Percentiles rank a stretch among this genome's conserved stretches.
Conservation (phyloP, 2,888 invertebrate genomes). For the Chrysolina americana region DNA sequence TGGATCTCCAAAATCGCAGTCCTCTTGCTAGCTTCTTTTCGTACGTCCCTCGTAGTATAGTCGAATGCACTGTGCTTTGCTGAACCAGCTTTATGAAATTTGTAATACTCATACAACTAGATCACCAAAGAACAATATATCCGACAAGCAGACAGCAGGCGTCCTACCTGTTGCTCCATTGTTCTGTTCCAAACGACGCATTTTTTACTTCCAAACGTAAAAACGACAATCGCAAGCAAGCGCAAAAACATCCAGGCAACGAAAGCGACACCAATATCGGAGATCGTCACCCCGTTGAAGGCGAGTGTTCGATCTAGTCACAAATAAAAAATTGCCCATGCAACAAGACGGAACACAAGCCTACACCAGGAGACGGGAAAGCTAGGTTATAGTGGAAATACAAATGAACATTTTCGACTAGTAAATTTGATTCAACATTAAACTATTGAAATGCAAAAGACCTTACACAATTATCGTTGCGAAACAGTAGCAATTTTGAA, state of each 20-base stretch:
- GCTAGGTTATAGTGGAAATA: slow-evolving; percentile 47
- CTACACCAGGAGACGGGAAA: slow-evolving; percentile 58
- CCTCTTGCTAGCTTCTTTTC: slow-evolving; percentile 3
- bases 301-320: slow-evolving; percentile 70
- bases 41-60: slow-evolving; percentile 58
- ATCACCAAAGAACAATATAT: slow-evolving; percentile 71
- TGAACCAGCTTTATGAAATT: slow-evolving; percentile 70
- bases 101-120: slow-evolving; percentile 69
- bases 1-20: background rate
- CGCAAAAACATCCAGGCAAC: slow-evolving; percentile 17
- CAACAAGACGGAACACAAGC: slow-evolving; percentile 67
- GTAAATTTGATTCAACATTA: background rate
- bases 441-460: background rate
- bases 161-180: slow-evolving; percentile 40
- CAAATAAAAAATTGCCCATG: slow-evolving; percentile 58
- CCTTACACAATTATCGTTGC: background rate
- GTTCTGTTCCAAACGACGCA: background rate
- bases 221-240: slow-evolving; percentile 26
- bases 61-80: slow-evolving; percentile 70
- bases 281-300: slow-evolving; percentile 61
- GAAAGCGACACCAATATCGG: slow-evolving; percentile 40
- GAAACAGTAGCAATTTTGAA: background rate
- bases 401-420: background rate
- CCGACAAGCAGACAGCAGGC: slow-evolving; percentile 57
- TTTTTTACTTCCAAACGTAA: background rate